Base-by-base conservation (phyloP, 2,888 invertebrate species). In the Stenodema calcarata region DNA sequence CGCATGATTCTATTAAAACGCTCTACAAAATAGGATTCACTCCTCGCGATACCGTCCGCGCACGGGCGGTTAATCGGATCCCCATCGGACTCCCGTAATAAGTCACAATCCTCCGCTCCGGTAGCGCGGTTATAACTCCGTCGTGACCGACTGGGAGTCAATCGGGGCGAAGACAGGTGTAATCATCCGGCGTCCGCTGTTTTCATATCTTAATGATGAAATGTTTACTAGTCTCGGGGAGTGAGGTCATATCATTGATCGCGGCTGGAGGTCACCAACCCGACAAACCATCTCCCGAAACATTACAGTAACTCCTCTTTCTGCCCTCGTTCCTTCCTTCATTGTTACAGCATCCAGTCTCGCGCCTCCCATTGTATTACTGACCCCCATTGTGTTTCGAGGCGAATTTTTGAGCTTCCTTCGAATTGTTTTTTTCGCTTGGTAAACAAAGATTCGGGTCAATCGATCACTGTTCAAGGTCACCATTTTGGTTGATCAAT, bases 221-320 rank as follows among this genome's bases (percentile, higher is more conserved):
- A 78, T 44, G 78, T 44, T 41, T 42, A 14, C 23, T 62, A 12
- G 50, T n/a, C 0, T n/a, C 0, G 50, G 14, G 50, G 50, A 16
- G 41, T 14, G 78, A 1, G 18, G 41, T 12, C 1, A 18, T 78
- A 78, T 78, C 78, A 78, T 78, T 78, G 78, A 78, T 78, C 78
- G 78, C 44, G 27, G 27, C 73, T 12, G 44, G 44, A 42, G 78
- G 35, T 42, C 35, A 35, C 78, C 35, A 78, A 35, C 78, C 78
- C 41, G 35, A 78, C 78, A 78, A 78, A 78, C 42, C 78, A 78
- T 78, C 78, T 78, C 78, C 76, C 78, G 78, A 78, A 78, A 78
- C 78, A 78, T 78, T 44, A 41, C n/a, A n/a, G n/a, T n/a, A n/a
- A n/a, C 35, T 30, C 73, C 18, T 41, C 41, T 41, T 73, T 41